Percentiles rank a stretch among this genome's conserved stretches.
These are phyloP conservation scores for Potorous gilbertii DNA, from an alignment of 2,797 vertebrate species.

Conservation along the genomic window DNA sequence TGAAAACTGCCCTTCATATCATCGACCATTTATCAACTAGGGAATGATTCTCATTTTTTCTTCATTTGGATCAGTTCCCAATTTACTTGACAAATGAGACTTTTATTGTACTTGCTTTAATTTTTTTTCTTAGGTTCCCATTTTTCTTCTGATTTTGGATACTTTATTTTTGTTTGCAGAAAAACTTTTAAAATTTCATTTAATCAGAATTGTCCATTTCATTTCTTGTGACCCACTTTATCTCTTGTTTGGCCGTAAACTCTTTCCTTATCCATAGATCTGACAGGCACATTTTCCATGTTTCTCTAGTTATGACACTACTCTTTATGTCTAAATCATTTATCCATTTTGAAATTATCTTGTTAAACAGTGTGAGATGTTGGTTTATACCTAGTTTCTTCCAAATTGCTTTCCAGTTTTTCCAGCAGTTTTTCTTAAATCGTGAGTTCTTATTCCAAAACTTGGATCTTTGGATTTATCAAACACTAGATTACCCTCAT, in stretches of 20 bases:
- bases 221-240: neutral
- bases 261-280: neutral
- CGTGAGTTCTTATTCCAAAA: neutral
- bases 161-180: neutral
- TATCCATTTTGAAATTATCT: neutral
- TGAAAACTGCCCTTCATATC: neutral
- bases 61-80: too few species aligned
- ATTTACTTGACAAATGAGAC: neutral
- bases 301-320: neutral
- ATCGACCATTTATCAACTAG: neutral
- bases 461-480: neutral
- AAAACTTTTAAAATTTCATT: neutral
- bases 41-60: neutral
- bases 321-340: neutral
- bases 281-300: neutral
- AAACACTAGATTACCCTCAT: neutral
- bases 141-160: too few species aligned
- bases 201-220: neutral
- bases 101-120: neutral
- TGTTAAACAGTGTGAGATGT: neutral
- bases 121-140: neutral
- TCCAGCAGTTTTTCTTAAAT: neutral
- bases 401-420: neutral
- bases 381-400: neutral
- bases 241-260: neutral